Evolutionary conservation across 1,140 invertebrate species (phyloP), one percentile per base, ranked within the genome.

Genomic region (Sinonovacula constricta): DNA sequence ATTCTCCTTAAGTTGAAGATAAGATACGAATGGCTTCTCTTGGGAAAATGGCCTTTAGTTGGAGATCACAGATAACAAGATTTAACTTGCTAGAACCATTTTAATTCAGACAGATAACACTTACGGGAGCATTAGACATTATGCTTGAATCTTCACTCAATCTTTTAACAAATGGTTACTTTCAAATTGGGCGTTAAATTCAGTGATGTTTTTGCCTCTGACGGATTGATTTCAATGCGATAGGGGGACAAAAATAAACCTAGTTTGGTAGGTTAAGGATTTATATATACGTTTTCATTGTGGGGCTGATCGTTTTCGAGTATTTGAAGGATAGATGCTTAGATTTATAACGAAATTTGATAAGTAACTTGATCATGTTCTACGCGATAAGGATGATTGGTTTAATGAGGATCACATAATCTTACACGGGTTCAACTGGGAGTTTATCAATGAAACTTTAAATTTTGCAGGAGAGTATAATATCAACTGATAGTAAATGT

Each of bases 131-230:
- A 24, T 49, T 59, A 33, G 39, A 74, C 59, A 63, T 31, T 22
- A 62, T 63, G n/a, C 59, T 63, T 63, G 56, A 51, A 24, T 24
- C 49, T 49, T 63, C n/a, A n/a, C n/a, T n/a, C 31, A 36, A 63
- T 62, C 59, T 63, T 74, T 62, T 63, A 74, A 74, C 70, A 74
- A 74, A 74, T 74, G 70, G 70, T 63, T 63, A 60, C 70, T 63
- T 74, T 74, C 70, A 74, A 74, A 74, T 74, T 74, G 59, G 70
- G 57, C 70, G 70, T 62, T 39, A 33, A 74, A 74, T 74, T 74
- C 36, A 22, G 49, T 53, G 70, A 53, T 39, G 39, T 74, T 74
- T 69, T 70, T 62, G n/a, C 66, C 51, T 54, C 67, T 70, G 53
- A 30, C 54, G 53, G 67, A 70, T 70, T 57, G 67, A 70, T 56